A percentile compares a stretch with the other conserved stretches of the same genome.
These are phyloP conservation scores for Thymelicus lineola DNA, from an alignment of 2,888 invertebrate genomes.

Conservation along the genomic window DNA sequence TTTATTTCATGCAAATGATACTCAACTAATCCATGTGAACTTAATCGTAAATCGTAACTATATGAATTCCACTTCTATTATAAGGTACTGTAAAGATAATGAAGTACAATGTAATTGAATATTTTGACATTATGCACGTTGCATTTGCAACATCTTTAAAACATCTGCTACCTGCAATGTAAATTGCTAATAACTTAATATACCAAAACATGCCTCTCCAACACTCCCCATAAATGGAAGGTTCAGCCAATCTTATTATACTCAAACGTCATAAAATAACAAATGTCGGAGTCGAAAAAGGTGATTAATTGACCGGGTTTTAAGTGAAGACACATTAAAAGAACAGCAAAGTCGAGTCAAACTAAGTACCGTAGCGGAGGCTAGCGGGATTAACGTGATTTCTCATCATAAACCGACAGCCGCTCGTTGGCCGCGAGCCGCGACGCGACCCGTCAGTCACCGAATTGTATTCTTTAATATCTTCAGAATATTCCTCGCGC, in stretches of 20 bases:
- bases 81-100: conserved; percentile 36
- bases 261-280: conserved; percentile 20
- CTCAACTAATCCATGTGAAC: conserved; percentile 46
- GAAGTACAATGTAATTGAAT: no score
- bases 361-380: conserved; percentile 79
- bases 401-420: conserved; percentile 61
- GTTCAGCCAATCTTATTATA: conserved; percentile 7
- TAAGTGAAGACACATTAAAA: conserved; percentile 78
- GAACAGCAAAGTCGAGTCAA: conserved; percentile 68
- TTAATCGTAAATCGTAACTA: conserved; percentile 48
- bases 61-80: conserved; percentile 45
- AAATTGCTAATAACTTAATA: no score
- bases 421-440: conserved; percentile 43
- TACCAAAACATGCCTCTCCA: conserved; percentile 10
- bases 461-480: conserved; percentile 78
- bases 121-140: no score
- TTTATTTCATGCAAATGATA: conserved; percentile 63
- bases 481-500: conserved; percentile 72
- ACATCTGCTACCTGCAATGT: no score
- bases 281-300: conserved; percentile 48
- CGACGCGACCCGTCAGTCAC: conserved; percentile 59
- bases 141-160: no score
- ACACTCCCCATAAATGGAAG: background rate
- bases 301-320: conserved; percentile 78
- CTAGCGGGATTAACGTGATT: conserved; percentile 78